Base-by-base conservation (phyloP, 2,797 vertebrate species). In the Chloroceryle amazona region DNA sequence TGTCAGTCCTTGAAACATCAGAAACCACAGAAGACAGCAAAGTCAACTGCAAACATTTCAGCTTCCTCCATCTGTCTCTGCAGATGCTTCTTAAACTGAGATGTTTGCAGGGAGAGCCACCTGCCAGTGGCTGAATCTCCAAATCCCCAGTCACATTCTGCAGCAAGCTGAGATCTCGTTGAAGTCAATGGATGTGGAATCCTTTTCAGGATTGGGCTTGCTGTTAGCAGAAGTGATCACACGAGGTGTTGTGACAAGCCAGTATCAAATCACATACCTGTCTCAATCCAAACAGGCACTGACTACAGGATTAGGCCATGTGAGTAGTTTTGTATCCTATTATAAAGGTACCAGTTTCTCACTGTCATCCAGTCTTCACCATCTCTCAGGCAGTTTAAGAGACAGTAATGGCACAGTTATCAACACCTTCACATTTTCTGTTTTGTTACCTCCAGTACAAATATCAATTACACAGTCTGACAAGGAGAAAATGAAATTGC, bases 401-500 rank as follows among this genome's bases (percentile, higher is more conserved):
- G 52, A 37, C 83, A 90, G 21, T 21, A 93, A 91, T 14, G 9
- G 62, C 86, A 86, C 89, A 89, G 86, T 73, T 86, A 83, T 85
- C 90, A 88, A 73, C 83, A 86, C 46, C 41, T 66, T 92, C 94
- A 60, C 89, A 84, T 81, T 87, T 81, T 93, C 83, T 90, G 66
- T 86, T 97, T 90, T 94, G 90, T 89, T 88, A 81, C 95, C 90
- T 47, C 66, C 39, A 26, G 57, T 86, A 73, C 91, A 96, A 96
- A 91, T 95, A 97, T 91, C 92, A 95, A 79, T 97, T 95, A 87
- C 85, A 49, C 63, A 81, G 74, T 60, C 79, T 91, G 95, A 95
- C 91, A 97, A 97, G 92, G 73, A 89, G 91, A 90, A 97, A 94
- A 97, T 89, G 81, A 85, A 82, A 96, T 93, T 93, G 71, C n/a